Conservation (phyloP, 2,113 vertebrate genomes). For the Salvelinus alpinus region DNA sequence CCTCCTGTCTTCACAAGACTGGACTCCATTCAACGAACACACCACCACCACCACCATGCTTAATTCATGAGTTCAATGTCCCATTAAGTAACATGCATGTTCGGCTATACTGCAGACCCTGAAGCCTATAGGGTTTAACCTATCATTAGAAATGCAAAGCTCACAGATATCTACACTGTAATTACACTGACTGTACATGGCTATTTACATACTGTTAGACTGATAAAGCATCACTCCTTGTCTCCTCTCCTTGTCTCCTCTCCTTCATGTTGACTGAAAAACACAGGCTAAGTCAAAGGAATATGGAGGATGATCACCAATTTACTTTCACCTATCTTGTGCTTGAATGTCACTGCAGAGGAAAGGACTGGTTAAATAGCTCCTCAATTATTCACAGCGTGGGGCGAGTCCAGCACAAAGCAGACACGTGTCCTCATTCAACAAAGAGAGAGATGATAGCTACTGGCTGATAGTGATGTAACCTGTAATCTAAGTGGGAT, state of each 20-base stretch:
- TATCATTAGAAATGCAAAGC: background rate
- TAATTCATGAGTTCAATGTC: constrained; percentile 29
- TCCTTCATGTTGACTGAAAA: no score
- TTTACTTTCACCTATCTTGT: no score
- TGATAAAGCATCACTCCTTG: no score
- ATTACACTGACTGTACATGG: no score
- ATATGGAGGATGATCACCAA: no score
- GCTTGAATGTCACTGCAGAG: background rate
- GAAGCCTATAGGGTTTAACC: background rate
- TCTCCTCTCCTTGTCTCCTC: no score
- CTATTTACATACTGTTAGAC: no score
- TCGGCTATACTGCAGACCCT: background rate
- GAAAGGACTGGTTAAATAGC: background rate
- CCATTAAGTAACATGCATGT: constrained; percentile 12
- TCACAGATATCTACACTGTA: no score
- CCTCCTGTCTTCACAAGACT: no score
- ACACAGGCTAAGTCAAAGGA: no score
- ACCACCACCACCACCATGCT: constrained; percentile 10
- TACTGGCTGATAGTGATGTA: background rate
- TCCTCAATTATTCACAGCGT: constrained; percentile 13
- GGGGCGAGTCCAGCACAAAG: constrained; percentile 5
- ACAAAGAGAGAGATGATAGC: background rate
- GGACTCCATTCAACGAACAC: background rate
- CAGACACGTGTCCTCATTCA: constrained; percentile 1
- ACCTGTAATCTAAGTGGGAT: no score